Conservation (phyloP, 2,797 vertebrate genomes). For the Hemibagrus guttatus region DNA sequence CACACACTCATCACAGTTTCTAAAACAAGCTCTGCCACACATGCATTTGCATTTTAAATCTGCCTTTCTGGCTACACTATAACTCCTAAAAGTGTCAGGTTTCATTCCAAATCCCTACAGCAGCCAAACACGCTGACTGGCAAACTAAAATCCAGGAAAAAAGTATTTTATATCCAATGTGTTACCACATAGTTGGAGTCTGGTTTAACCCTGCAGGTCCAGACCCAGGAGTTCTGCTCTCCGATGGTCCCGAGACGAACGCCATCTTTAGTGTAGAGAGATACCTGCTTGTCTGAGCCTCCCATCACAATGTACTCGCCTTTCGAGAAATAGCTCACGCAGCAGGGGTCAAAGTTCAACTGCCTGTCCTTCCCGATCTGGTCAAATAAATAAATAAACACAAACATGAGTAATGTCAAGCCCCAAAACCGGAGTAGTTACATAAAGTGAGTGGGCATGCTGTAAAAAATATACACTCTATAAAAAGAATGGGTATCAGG, state of each 20-base stretch:
- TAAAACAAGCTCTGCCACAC: slow-evolving; percentile 31
- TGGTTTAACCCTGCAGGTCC: slow-evolving; percentile 92
- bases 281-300: slow-evolving; percentile 93
- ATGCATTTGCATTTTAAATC: slow-evolving; percentile 35
- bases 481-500: not conserved
- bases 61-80: slow-evolving; percentile 6
- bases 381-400: not conserved
- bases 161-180: not conserved
- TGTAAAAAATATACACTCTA: not conserved
- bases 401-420: slow-evolving; percentile 6
- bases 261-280: slow-evolving; percentile 94
- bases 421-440: not conserved
- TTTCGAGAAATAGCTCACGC: slow-evolving; percentile 95
- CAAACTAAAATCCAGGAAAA: not conserved
- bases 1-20: slow-evolving; percentile 17
- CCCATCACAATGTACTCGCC: slow-evolving; percentile 94
- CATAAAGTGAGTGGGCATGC: slow-evolving; percentile 23
- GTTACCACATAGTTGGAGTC: slow-evolving; percentile 98
- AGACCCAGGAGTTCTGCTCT: slow-evolving; percentile 94
- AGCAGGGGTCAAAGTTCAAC: slow-evolving; percentile 93
- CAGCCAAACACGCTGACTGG: slow-evolving; percentile 4
- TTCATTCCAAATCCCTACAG: slow-evolving; percentile 17
- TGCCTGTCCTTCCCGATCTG: slow-evolving; percentile 91
- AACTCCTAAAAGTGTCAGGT: slow-evolving; percentile 1
- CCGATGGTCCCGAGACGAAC: slow-evolving; percentile 88